Conservation (phyloP, 1,140 invertebrate species). For the Eupristina koningsbergeri region DNA sequence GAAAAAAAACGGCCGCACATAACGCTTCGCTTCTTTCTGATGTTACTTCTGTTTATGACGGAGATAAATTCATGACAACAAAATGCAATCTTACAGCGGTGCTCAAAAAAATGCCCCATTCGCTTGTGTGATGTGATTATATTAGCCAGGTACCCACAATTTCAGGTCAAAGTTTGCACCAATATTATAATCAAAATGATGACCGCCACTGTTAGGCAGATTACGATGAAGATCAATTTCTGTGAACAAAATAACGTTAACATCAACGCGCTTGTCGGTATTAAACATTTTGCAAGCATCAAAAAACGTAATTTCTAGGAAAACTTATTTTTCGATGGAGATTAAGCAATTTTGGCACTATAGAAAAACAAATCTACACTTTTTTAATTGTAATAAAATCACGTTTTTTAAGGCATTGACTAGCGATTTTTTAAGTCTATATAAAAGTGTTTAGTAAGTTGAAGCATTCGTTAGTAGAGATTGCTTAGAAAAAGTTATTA, state of each 20-base stretch:
- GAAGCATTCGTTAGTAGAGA: constrained; percentile 33
- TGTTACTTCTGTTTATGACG: neutral
- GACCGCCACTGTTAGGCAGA: constrained; percentile 82
- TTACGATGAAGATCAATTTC: constrained; percentile 89
- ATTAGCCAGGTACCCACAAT: constrained; percentile 27
- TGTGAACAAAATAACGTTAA: constrained; percentile 79
- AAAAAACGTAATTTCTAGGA: constrained; percentile 47
- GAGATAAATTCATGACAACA: constrained; percentile 14
- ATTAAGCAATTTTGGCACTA: constrained; percentile 41
- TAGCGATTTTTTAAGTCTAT: constrained; percentile 18
- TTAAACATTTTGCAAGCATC: constrained; percentile 18
- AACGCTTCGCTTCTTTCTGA: neutral
- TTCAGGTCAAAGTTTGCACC: constrained; percentile 59
- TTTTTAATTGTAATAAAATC: constrained; percentile 20
- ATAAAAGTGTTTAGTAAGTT: constrained; percentile 43
- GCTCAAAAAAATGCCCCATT: constrained; percentile 30
- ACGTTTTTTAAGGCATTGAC: constrained; percentile 36
- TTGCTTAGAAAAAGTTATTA: constrained; percentile 32
- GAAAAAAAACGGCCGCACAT: neutral
- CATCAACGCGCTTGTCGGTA: constrained; percentile 48
- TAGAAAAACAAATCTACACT: neutral
- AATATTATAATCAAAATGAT: constrained; percentile 84
- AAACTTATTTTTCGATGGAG: neutral
- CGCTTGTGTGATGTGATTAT: constrained; percentile 32
- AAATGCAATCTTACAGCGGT: constrained; percentile 41